Evolutionary conservation across 2,113 vertebrate genomes (phyloP), one percentile per base, ranked within the genome.

Genomic region (Camelus bactrianus): DNA sequence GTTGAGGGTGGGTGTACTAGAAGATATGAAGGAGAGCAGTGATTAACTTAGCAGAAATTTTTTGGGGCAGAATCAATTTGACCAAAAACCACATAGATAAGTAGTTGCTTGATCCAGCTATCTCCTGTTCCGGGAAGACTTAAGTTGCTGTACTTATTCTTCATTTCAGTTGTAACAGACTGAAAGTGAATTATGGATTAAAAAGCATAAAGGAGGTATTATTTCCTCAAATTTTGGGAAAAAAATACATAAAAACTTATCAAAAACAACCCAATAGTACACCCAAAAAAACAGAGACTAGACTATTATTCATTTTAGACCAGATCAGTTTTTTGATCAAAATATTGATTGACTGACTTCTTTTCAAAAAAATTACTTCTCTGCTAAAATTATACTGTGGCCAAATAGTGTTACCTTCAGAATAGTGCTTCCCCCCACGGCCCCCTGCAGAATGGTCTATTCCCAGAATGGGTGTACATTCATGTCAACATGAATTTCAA

Each of bases 381-480:
- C 11, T 8, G 14, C 20, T 80, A 62, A 52, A 62, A 52, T 91
- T 54, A 46, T 46, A 67, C 67, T 81, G 26, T 82, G 22, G n/a
- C 28, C 20, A 91, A 58, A 82, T 42, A 58, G 19, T 73, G 50
- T 81, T 58, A 19, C 32, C 35, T 26, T 2, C 2, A 38, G 30
- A 65, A 9, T 35, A 35, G 17, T 35, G 32, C 7, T 56, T 42
- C 38, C 38, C 38, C 38, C 38, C 38, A 5, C 38, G 12, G 2
- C 26, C 42, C 38, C 15, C 54, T 24, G 3, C 3, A 28, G 16
- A n/a, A 77, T 0, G 1, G 28, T 32, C 56, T 64, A 1, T n/a
- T 72, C 28, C 14, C 35, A 3, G 9, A 32, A 10, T 16, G 6
- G 5, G 1, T 0, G 2, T 70, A 35, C 16, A 1, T 46, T 17